Percentiles rank a stretch among this genome's conserved stretches.
These are phyloP conservation scores for Branchipolynoe longqiensis DNA, from an alignment of 2,888 invertebrate species.

Conservation along the genomic window DNA sequence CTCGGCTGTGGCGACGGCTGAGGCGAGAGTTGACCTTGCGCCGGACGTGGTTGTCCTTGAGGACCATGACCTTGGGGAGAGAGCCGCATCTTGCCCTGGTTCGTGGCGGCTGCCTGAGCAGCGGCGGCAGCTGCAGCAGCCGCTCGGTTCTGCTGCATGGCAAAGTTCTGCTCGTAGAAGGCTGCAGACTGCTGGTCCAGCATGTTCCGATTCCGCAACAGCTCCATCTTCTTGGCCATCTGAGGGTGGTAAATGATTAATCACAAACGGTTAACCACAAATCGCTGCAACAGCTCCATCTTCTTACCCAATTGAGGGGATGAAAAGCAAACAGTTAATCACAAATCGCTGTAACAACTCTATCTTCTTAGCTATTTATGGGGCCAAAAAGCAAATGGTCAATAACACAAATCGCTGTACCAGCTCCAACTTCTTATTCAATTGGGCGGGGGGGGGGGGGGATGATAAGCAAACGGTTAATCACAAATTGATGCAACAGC, in stretches of 20 bases:
- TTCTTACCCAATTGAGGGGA: too few species aligned
- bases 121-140: constrained; percentile 42
- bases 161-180: constrained; percentile 28
- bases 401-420: too few species aligned
- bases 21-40: constrained; percentile 2
- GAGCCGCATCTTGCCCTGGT: too few species aligned
- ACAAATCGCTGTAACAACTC: neutral
- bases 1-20: constrained; percentile 77
- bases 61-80: neutral
- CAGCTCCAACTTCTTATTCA: too few species aligned
- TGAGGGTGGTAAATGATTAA: neutral
- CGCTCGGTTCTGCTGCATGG: constrained; percentile 47
- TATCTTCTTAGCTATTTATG: neutral
- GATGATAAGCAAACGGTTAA: too few species aligned
- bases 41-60: neutral
- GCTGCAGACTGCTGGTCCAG: neutral
- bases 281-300: neutral
- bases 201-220: neutral
- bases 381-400: too few species aligned
- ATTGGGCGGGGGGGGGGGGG: too few species aligned
- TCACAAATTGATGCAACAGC: too few species aligned
- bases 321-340: too few species aligned
- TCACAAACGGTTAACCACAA: too few species aligned
- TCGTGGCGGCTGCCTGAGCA: neutral
- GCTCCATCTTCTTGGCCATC: constrained; percentile 24